Percentiles rank a stretch among this genome's conserved stretches.
These are phyloP conservation scores for Tympanoctomys barrerae DNA, from an alignment of 2,797 vertebrate genomes.

Conservation along the genomic window DNA sequence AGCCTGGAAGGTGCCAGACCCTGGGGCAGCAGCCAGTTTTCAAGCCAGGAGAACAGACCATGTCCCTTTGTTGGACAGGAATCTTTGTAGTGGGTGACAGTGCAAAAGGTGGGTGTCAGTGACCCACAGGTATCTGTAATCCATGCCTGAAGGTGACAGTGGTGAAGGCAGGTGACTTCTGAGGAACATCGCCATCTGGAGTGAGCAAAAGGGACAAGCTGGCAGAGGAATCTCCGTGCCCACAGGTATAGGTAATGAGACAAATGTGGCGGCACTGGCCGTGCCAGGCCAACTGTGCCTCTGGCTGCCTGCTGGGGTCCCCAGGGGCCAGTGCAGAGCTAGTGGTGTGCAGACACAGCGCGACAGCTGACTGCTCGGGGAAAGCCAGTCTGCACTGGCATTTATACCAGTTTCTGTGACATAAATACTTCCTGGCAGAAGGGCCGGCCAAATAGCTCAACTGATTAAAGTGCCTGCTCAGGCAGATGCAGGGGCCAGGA, in stretches of 20 bases:
- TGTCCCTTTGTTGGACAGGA: neutral
- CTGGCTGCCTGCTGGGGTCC: neutral
- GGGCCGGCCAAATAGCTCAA: no score
- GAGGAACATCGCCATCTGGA: neutral
- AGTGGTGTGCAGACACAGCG: neutral
- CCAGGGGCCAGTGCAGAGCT: neutral
- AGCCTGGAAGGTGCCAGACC: neutral
- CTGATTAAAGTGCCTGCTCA: no score
- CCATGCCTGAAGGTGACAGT: neutral
- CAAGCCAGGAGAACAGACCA: neutral
- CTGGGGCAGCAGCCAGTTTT: neutral
- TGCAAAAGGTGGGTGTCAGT: neutral
- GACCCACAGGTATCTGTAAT: neutral
- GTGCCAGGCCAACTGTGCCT: neutral
- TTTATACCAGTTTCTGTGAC: neutral
- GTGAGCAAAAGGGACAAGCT: neutral
- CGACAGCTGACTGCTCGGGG: neutral
- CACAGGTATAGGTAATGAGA: accelerated
- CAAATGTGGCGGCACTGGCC: neutral
- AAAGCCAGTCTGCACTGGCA: neutral
- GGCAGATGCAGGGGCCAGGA: no score
- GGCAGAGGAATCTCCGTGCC: neutral
- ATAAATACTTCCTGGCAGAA: neutral
- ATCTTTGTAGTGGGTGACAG: neutral
- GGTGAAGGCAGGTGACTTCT: neutral